phyloP scores from a whole-genome alignment of 2,113 vertebrate species.

The Pseudopodoces humilis region DNA sequence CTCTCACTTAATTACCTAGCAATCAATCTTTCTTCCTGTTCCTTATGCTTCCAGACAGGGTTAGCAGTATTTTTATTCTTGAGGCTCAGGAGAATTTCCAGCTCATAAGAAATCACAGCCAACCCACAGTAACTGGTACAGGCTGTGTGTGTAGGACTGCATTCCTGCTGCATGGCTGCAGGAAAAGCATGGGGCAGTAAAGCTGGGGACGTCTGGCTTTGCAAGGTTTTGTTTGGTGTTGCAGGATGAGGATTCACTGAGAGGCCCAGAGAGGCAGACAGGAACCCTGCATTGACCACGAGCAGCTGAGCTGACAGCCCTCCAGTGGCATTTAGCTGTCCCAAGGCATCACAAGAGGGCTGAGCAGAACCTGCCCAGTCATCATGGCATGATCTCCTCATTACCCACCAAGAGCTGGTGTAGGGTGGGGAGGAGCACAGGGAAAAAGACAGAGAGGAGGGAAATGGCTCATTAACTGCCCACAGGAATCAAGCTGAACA shows the following conservation, averaged over 20 bases:
- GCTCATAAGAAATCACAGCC: not conserved
- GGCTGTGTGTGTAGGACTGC: not conserved
- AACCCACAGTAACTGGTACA: not conserved
- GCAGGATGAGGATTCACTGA: not conserved
- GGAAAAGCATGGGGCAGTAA: not conserved
- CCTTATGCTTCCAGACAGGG: not conserved
- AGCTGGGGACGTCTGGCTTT: not conserved
- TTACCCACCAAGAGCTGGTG: not conserved
- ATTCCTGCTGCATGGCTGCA: not conserved
- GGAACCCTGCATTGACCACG: not conserved
- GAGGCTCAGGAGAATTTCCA: not conserved
- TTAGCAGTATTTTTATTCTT: conserved; percentile 25
- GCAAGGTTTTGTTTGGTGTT: not conserved
- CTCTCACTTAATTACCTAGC: conserved; percentile 37
- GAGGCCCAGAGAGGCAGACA: not conserved
- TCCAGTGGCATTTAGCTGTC: not conserved
- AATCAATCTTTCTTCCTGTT: conserved; percentile 44
- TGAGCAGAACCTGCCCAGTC: not conserved
- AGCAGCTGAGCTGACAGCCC: not conserved
- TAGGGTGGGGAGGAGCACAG: not conserved
- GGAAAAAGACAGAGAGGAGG: not conserved
- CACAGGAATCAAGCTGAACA: not conserved
- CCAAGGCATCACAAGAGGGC: not conserved
- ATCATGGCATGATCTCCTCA: conserved; percentile 31
- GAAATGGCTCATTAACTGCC: conserved; percentile 30